Evolutionary conservation across 2,888 invertebrate genomes (phyloP), one percentile per base, ranked within the genome.

Genomic region (Nomada goodeniana): DNA sequence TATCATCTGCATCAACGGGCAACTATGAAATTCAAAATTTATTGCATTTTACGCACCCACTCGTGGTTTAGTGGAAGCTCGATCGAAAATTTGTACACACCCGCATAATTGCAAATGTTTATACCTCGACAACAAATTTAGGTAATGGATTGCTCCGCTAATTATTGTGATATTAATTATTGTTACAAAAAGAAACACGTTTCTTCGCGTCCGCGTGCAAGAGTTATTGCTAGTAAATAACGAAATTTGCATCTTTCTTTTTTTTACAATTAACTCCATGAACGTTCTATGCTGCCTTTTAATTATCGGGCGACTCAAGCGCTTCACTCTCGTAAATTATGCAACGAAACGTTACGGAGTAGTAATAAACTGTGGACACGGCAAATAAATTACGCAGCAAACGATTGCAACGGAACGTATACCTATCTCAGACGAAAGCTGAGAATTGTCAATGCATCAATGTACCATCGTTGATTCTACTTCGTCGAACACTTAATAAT

Each of bases 251-350:
- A 36, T 23, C 23, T 23, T 36, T n/a, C 7, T 0, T 36, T 18
- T 10, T 44, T 55, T 68, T 18, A 68, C 44, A 68, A 68, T 57
- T 68, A 57, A 68, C 26, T 44, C 42, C 1, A 42, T 67, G 52
- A 23, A n/a, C 10, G 11, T 36, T 53, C 5, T 7, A 20, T 26
- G 18, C 13, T 7, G 15, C 15, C 29, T 0, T 65, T 65, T 29
- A 52, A 18, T 26, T 64, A 10, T 26, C 2, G 18, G 50, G 50
- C 13, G 29, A 29, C n/a, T n/a, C 13, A 53, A 53, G 36, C 36
- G 13, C 29, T 42, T 67, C 42, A 26, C 18, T 52, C 26, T 2
- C 20, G 20, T 53, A 55, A 55, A 67, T 67, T 55, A 67, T 15
- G 9, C 68, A n/a, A 52, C 53, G 11, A 18, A 57, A 53, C 13